Evolutionary conservation across 35 echinoderm and acorn worm species (phyloP).

Genomic region (Eucidaris tribuloides): DNA sequence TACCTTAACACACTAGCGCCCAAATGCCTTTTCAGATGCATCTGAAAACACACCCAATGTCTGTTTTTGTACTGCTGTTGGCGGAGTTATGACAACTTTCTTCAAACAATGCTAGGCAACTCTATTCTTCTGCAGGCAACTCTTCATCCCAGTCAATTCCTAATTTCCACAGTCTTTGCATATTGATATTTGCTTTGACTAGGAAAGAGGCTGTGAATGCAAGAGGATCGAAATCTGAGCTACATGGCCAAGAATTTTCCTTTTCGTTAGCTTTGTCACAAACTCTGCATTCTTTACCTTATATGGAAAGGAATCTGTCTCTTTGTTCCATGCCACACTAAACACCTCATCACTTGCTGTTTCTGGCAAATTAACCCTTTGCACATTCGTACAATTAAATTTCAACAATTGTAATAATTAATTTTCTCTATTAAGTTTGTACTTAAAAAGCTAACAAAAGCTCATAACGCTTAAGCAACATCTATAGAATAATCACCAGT

Average conservation of each 20-base stretch:
- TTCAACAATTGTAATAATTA: too few species aligned
- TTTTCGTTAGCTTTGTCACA: conserved; percentile 38
- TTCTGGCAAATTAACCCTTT: neutral
- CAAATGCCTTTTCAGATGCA: conserved; percentile 46
- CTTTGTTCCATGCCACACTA: neutral
- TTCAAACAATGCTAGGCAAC: neutral
- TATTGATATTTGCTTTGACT: conserved; percentile 29
- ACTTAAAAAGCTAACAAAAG: too few species aligned
- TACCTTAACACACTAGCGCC: too few species aligned
- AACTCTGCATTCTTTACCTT: neutral
- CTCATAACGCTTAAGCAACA: too few species aligned
- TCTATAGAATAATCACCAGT: too few species aligned
- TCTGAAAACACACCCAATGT: conserved; percentile 34
- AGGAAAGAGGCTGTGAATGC: conserved; percentile 35
- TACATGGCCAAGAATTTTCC: conserved; percentile 28
- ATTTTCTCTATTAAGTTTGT: too few species aligned
- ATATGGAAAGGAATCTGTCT: neutral
- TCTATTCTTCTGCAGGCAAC: neutral
- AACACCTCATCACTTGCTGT: neutral
- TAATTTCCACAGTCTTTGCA: conserved; percentile 41
- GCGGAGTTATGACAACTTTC: conserved; percentile 14
- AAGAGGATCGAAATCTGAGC: conserved; percentile 58
- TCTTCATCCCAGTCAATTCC: conserved; percentile 46
- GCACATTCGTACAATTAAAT: too few species aligned
- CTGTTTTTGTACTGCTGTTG: neutral